phyloP scores from a whole-genome alignment of 2,113 vertebrate species.

The Leptocoma aspasia region DNA sequence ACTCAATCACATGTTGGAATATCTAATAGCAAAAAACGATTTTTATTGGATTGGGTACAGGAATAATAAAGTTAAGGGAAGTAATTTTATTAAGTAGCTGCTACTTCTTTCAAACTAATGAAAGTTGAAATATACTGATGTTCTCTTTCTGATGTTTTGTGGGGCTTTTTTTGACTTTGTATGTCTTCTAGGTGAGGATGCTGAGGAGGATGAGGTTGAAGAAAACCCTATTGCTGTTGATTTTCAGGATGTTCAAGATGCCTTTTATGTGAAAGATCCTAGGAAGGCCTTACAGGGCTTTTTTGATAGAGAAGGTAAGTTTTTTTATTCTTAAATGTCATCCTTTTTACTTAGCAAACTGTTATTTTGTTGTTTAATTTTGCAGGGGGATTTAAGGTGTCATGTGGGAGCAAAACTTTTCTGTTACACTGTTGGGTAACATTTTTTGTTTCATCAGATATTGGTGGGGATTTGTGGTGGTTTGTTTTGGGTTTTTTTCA shows the following conservation, averaged over 20 bases:
- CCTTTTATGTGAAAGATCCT: conserved; percentile 94
- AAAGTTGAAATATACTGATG: not conserved
- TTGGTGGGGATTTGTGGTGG: not conserved
- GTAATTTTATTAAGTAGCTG: not conserved
- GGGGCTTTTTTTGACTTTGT: not conserved
- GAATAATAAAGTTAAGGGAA: not conserved
- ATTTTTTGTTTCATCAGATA: not conserved
- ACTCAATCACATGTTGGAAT: not conserved
- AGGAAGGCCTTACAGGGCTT: conserved; percentile 97
- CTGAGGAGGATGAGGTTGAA: conserved; percentile 91
- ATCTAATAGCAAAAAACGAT: not conserved
- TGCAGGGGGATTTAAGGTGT: not conserved
- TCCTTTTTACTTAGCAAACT: not conserved
- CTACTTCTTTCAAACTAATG: not conserved
- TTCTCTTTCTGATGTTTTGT: not conserved
- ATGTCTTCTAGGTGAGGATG: conserved; percentile 82
- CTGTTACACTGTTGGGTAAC: not conserved
- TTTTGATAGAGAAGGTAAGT: conserved; percentile 93
- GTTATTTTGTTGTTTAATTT: not conserved
- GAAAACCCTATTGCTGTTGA: conserved; percentile 96
- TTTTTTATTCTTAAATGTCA: not conserved
- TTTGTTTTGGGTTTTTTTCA: not conserved
- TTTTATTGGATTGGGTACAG: fast-evolving
- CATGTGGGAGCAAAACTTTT: not conserved
- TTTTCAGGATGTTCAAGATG: conserved; percentile 94